Conservation (phyloP, 2,113 vertebrate genomes). For the Oriolus oriolus region DNA sequence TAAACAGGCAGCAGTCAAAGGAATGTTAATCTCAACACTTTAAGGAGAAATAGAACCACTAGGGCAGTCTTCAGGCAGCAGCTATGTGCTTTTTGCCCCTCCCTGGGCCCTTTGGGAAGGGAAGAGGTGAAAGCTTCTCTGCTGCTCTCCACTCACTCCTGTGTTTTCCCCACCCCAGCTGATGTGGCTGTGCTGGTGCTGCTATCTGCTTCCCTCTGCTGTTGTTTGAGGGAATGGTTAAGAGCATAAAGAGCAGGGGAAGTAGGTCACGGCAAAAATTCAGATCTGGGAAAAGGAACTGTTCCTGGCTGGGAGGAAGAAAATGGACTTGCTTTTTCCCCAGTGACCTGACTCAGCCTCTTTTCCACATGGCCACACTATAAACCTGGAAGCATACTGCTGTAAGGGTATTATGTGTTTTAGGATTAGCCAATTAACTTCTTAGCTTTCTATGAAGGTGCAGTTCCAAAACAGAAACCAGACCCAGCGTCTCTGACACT, state of each 20-base stretch:
- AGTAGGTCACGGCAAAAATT: conserved; percentile 39
- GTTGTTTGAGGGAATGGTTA: conserved; percentile 41
- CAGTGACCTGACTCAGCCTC: conserved; percentile 35
- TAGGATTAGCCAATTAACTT: conserved; percentile 54
- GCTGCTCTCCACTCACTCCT: not conserved
- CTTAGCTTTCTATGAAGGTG: conserved; percentile 49
- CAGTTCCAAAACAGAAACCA: conserved; percentile 51
- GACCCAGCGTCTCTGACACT: not conserved
- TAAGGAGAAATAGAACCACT: not conserved
- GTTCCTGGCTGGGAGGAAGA: not conserved
- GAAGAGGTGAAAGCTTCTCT: not conserved
- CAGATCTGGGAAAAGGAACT: not conserved
- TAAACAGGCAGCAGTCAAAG: not conserved
- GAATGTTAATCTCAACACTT: not conserved
- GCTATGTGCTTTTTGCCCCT: not conserved
- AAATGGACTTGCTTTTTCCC: conserved; percentile 24
- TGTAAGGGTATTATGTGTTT: conserved; percentile 40
- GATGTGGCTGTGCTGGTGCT: conserved; percentile 8
- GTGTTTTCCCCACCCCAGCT: conserved; percentile 28
- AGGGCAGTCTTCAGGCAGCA: not conserved
- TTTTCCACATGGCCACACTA: conserved; percentile 9
- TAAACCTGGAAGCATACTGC: conserved; percentile 29
- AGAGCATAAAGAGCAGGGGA: conserved; percentile 26
- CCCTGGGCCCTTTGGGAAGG: not conserved
- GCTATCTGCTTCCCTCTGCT: conserved; percentile 57